Base-by-base conservation (phyloP, 92 coral and sea anemone species). In the Palythoa heliodiscus region DNA sequence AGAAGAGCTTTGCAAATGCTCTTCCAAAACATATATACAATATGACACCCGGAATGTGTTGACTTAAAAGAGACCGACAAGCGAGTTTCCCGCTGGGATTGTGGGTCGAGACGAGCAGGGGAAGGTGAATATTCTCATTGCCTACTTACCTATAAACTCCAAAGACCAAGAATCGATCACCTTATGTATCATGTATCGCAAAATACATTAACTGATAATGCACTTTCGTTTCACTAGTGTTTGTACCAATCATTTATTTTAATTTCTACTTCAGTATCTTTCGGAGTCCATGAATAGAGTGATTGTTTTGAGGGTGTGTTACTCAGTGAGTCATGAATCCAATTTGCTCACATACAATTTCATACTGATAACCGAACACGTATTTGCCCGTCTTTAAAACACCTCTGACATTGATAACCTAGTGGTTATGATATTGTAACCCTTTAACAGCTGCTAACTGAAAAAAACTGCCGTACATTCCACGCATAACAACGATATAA, bases 21-120 rank as follows among this genome's bases (percentile, higher is more conserved):
- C 57, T 78, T 48, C 20, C 68, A 20, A 57, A 64, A 64, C 73
- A 79, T 11, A 5, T 69, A 61, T 79, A 80, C 84, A 80, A 80
- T 80, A 80, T 64, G 72, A 70, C 84, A 80, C 84, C 84, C 75
- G 66, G 63, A 80, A 63, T 66, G 84, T 80, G 84, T 80, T 80
- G 61, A 80, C 84, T 79, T 79, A 1, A 79, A 79, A 79, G 73
- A 66, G 72, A n/a, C 84, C 74, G 84, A 64, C 84, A 48, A 40
- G 58, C 17, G 9, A 74, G 74, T 66, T 66, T 10, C 84, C 84
- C 75, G 84, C 84, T 80, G 84, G 58, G 84, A 47, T 2, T 1
- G 67, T 76, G 74, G 71, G 23, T 50, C 74, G 73, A 80, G 39
- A n/a, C 4, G 58, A 12, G 57, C 61, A 29, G 74, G 23, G 53